These are phyloP conservation scores for Enteromius afrohamiltoni DNA, from an alignment of 2,797 vertebrate genomes.

Conservation along the genomic window DNA sequence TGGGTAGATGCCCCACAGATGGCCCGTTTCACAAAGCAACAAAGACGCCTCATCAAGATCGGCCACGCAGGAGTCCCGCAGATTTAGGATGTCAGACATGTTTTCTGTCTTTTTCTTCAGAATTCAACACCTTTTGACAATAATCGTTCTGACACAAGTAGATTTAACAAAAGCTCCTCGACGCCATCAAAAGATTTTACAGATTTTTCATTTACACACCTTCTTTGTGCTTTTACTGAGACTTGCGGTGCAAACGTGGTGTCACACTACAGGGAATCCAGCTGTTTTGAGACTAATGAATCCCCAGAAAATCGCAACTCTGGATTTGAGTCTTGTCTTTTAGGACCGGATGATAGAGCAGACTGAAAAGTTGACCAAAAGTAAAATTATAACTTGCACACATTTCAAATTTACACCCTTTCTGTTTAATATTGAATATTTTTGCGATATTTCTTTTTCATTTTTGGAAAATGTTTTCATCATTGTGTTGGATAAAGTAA, in stretches of 20 bases:
- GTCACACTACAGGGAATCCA: slow-evolving; percentile 68
- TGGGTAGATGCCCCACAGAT: slow-evolving; percentile 58
- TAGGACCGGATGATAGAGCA: neutral
- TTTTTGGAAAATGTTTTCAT: neutral
- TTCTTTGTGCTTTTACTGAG: slow-evolving; percentile 23
- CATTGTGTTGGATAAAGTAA: neutral
- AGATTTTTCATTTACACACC: slow-evolving; percentile 18
- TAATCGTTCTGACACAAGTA: slow-evolving; percentile 30
- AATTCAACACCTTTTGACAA: slow-evolving; percentile 36
- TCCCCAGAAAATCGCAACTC: slow-evolving; percentile 36
- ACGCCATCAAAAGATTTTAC: slow-evolving; percentile 8
- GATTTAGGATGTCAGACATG: slow-evolving; percentile 64
- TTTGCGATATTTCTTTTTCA: too few relatives aligned
- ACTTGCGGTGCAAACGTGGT: neutral
- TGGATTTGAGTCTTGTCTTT: slow-evolving; percentile 15
- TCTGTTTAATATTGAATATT: neutral
- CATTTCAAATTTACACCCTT: neutral
- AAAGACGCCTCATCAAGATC: slow-evolving; percentile 62
- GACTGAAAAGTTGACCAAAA: neutral
- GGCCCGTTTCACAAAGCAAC: slow-evolving; percentile 58
- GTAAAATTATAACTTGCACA: neutral
- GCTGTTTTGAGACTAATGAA: slow-evolving; percentile 77
- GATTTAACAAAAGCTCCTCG: slow-evolving; percentile 32
- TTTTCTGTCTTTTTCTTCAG: slow-evolving; percentile 43
- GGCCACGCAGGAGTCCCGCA: slow-evolving; percentile 55